phyloP scores from a whole-genome alignment of 2,113 vertebrate genomes.

The Gavia stellata region DNA sequence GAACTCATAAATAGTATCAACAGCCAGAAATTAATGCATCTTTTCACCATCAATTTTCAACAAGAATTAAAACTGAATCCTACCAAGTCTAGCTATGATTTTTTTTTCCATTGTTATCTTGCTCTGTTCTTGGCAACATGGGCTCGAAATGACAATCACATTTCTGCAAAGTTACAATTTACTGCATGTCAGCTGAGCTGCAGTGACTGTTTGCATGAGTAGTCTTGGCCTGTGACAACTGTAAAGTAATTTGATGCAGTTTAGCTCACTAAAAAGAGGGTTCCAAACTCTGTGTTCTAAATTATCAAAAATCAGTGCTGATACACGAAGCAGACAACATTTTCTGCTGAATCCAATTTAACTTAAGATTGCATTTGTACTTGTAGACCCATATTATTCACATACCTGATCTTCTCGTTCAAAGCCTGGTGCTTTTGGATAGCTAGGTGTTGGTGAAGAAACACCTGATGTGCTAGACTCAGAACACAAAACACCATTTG shows the following conservation, averaged over 20 bases:
- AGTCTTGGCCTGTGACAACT: neutral
- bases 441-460: conserved; percentile 79
- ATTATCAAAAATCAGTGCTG: neutral
- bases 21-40: neutral
- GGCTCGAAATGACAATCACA: neutral
- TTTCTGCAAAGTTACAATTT: neutral
- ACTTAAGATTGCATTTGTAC: neutral
- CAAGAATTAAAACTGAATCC: neutral
- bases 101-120: neutral
- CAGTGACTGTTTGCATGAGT: neutral
- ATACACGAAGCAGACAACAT: neutral
- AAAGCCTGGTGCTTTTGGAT: conserved; percentile 85
- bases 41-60: neutral
- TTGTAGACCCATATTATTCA: neutral
- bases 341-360: neutral
- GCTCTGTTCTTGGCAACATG: neutral
- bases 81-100: neutral
- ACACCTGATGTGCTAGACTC: conserved; percentile 78
- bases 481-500: conserved; percentile 80
- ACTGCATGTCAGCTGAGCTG: neutral
- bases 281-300: neutral
- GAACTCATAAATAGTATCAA: neutral
- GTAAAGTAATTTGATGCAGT: neutral
- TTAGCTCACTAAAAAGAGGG: neutral
- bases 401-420: conserved; percentile 87